Base-by-base conservation (phyloP, 2,797 vertebrate species). In the Hipposideros larvatus region DNA sequence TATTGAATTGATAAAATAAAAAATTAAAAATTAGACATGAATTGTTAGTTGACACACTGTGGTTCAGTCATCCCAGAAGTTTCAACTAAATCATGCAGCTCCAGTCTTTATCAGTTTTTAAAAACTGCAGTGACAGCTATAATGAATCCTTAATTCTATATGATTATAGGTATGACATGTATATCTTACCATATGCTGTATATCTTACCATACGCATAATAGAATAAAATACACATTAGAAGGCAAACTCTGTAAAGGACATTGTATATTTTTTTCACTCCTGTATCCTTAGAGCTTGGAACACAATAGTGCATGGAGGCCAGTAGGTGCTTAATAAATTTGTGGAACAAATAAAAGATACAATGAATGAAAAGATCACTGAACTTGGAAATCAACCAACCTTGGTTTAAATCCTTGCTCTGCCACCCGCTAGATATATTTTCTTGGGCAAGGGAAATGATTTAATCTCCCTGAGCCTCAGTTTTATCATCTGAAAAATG, bases 101-200 rank as follows among this genome's bases (percentile, higher is more conserved):
- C 48, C 51, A 28, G 43, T 55, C 34, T 84, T 71, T 66, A 75
- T 57, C 22, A 77, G 41, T 59, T 87, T 66, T 95, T 61, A 3
- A 51, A 51, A 86, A 53, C n/a, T 89, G 48, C 21, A 79, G 4
- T 57, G 83, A 53, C 24, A 88, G 65, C 41, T 92, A 80, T 0
- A 94, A 0, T 0, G 78, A 97, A 63, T 95, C 1, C 79, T 85
- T 96, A 96, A 97, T 85, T 88, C 92, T 89, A 70, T 68, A 89
- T 92, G 11, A 85, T 43, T 71, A 90, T 4, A 74, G 68, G 66
- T 31, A 22, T 85, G 82, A 51, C 70, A 48, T 61, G 4, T 26
- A 11, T 51, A n/a, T 80, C 57, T 82, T 53, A 86, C 31, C 68
- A 24, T 59, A 34, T 31, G 4, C 11, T 37, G 37, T 37, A 37